Conservation (phyloP, 2,888 invertebrate species). For the Drosophila neotestacea region DNA sequence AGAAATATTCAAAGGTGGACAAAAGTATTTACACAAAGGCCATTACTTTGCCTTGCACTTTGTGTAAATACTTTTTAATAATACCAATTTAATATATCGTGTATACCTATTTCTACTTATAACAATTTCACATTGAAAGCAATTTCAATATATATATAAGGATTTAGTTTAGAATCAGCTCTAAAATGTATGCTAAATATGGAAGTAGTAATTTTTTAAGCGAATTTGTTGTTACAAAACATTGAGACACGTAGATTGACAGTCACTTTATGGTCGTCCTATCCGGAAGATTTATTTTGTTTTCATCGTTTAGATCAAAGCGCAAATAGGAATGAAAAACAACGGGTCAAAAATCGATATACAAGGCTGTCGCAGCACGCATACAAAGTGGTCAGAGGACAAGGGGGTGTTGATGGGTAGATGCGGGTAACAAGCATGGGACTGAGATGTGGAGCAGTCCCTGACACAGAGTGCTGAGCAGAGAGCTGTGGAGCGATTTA, state of each 20-base stretch:
- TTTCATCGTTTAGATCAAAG: slow-evolving; percentile 64
- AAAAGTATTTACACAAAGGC: too few relatives aligned
- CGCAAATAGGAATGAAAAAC: slow-evolving; percentile 48
- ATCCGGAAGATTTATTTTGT: slow-evolving; percentile 51
- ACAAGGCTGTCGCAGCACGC: slow-evolving; percentile 58
- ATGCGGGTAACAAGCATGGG: slow-evolving; percentile 11
- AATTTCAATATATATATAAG: not conserved
- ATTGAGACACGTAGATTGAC: slow-evolving; percentile 16
- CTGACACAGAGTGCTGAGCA: slow-evolving; percentile 54
- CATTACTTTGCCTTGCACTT: too few relatives aligned
- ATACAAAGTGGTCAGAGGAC: slow-evolving; percentile 26
- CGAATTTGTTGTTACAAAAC: slow-evolving; percentile 3
- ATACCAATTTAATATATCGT: too few relatives aligned
- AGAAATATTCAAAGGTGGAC: too few relatives aligned
- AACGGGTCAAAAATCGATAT: slow-evolving; percentile 68
- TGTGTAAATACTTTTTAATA: too few relatives aligned
- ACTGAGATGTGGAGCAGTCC: slow-evolving; percentile 58
- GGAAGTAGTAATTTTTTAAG: not conserved
- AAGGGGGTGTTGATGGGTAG: not conserved
- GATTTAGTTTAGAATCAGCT: not conserved
- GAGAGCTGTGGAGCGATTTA: slow-evolving; percentile 39
- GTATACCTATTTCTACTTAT: too few relatives aligned
- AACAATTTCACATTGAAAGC: too few relatives aligned
- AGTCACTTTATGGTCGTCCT: slow-evolving; percentile 37
- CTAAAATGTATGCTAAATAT: slow-evolving; percentile 2